These are phyloP conservation scores for Ptychobarbus kaznakovi DNA, from an alignment of 2,797 vertebrate species.

Conservation along the genomic window DNA sequence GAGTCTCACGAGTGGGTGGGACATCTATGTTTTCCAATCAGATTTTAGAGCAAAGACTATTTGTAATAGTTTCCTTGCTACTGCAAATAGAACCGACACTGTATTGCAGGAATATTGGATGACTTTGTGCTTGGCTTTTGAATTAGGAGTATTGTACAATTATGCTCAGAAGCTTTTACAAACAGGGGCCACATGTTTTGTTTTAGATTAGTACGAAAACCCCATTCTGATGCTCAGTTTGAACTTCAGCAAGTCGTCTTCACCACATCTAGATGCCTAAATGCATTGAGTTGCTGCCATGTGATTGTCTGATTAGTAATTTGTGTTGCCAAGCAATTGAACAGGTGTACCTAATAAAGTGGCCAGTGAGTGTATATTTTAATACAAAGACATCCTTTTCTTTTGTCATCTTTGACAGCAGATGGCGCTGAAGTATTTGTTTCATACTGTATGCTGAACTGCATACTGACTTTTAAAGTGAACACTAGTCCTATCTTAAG, in stretches of 20 bases:
- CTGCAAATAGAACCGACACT: too few relatives aligned
- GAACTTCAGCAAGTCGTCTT: too few relatives aligned
- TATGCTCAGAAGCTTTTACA: neutral
- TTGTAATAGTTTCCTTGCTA: neutral
- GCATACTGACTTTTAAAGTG: neutral
- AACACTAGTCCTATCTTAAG: neutral
- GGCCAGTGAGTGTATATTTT: too few relatives aligned
- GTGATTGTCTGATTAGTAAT: too few relatives aligned
- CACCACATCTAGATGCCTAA: too few relatives aligned
- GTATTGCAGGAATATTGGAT: neutral
- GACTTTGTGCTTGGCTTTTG: neutral
- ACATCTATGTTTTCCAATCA: neutral
- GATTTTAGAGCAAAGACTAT: neutral
- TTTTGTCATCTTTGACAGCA: neutral
- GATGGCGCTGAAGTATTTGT: slow-evolving; percentile 6
- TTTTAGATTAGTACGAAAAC: neutral
- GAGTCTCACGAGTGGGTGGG: too few relatives aligned
- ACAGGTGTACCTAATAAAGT: too few relatives aligned
- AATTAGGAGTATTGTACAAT: neutral
- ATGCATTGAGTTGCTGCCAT: too few relatives aligned
- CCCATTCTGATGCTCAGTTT: too few relatives aligned
- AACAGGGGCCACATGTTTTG: neutral
- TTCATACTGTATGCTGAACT: neutral
- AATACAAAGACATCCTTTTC: neutral
- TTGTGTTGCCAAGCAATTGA: too few relatives aligned